Evolutionary conservation across 2,797 vertebrate species (phyloP).

Genomic region (Trachurus trachurus): DNA sequence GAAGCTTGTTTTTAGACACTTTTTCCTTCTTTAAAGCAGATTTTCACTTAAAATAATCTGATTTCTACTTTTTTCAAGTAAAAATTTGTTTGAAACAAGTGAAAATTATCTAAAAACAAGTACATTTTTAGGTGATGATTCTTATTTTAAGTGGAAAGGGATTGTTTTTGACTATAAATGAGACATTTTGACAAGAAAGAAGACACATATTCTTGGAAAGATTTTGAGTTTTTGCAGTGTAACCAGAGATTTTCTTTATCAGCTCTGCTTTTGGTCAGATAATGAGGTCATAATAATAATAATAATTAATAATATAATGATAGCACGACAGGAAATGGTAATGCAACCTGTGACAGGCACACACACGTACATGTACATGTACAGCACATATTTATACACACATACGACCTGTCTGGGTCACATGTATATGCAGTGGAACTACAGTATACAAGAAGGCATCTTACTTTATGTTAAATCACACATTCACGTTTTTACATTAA

Average conservation of each 20-base stretch:
- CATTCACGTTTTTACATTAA: constrained; percentile 66
- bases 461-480: constrained; percentile 50
- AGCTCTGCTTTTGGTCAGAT: constrained; percentile 27
- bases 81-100: too few relatives aligned
- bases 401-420: constrained; percentile 41
- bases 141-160: too few relatives aligned
- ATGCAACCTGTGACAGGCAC: constrained; percentile 55
- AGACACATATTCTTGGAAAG: too few relatives aligned
- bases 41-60: too few relatives aligned
- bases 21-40: too few relatives aligned
- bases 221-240: too few relatives aligned
- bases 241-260: background rate
- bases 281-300: constrained; percentile 22
- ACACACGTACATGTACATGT: constrained; percentile 13
- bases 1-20: too few relatives aligned
- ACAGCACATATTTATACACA: constrained; percentile 62
- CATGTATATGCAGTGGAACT: constrained; percentile 47
- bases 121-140: too few relatives aligned
- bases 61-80: too few relatives aligned
- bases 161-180: too few relatives aligned
- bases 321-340: constrained; percentile 45
- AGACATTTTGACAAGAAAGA: too few relatives aligned
- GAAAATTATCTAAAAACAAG: too few relatives aligned
- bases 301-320: constrained; percentile 19
- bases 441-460: constrained; percentile 48